Evolutionary conservation across 2,888 invertebrate genomes (phyloP).

Genomic region (Tetheella fluctuosa): DNA sequence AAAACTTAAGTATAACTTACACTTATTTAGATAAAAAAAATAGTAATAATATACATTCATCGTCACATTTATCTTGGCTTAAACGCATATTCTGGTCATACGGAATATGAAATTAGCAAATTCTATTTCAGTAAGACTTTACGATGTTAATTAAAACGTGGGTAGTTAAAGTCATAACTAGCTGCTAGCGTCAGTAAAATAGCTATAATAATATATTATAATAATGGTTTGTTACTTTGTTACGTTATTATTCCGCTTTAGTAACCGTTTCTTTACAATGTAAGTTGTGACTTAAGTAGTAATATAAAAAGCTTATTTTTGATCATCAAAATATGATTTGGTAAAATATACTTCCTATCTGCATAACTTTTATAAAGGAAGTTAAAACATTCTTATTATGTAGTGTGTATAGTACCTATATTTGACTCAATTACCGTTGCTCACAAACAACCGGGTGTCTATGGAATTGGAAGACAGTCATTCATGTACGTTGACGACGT

Average conservation of each 20-base stretch:
- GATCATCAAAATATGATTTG: not conserved
- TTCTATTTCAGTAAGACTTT: constrained; percentile 11
- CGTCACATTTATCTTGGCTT: constrained; percentile 9
- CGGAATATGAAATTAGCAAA: constrained; percentile 5
- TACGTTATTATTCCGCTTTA: not conserved
- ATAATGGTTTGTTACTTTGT: not conserved
- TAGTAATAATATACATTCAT: not conserved
- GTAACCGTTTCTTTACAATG: not conserved
- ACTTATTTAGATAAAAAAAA: not conserved
- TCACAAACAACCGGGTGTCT: too few species aligned
- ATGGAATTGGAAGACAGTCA: too few species aligned
- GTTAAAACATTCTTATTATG: not conserved
- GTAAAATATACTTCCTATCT: too few species aligned
- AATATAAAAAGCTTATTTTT: not conserved
- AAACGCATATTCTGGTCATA: not conserved
- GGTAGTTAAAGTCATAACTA: constrained; percentile 14
- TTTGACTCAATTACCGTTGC: too few species aligned
- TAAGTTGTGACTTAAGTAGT: not conserved
- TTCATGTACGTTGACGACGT: too few species aligned
- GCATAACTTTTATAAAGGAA: not conserved
- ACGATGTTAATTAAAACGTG: constrained; percentile 25
- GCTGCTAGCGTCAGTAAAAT: constrained; percentile 20
- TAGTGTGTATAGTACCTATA: too few species aligned
- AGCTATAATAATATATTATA: constrained; percentile 14
- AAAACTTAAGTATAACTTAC: too few species aligned